Percentiles rank a stretch among this genome's conserved stretches.
These are phyloP conservation scores for Tokudaia muenninki DNA, from an alignment of 2,797 vertebrate genomes.

Conservation along the genomic window DNA sequence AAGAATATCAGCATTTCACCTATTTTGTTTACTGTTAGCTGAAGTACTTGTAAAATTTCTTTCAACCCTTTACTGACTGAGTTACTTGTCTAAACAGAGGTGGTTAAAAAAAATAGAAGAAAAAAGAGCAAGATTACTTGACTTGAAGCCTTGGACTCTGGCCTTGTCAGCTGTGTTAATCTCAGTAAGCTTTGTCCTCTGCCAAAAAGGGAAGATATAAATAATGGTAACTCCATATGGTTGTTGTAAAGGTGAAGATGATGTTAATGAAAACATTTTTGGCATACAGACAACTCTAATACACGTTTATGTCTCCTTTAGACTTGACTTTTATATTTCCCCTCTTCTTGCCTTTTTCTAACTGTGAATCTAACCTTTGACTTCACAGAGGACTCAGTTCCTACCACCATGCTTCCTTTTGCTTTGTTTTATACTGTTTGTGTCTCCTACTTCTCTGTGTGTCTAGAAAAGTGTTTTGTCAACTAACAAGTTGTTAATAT, in stretches of 20 bases:
- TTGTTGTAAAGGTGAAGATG: background rate
- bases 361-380: background rate
- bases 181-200: constrained; percentile 19
- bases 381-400: background rate
- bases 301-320: constrained; percentile 41
- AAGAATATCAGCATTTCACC: constrained; percentile 18
- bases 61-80: constrained; percentile 18
- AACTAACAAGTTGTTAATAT: constrained; percentile 50
- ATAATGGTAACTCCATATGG: background rate
- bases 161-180: constrained; percentile 7
- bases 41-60: constrained; percentile 43
- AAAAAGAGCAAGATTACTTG: background rate
- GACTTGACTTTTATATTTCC: constrained; percentile 36
- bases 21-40: constrained; percentile 43
- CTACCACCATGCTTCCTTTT: background rate
- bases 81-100: constrained; percentile 4
- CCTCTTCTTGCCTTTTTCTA: background rate
- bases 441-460: constrained; percentile 24
- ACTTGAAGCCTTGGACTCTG: constrained; percentile 37
- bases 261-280: constrained; percentile 4
- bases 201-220: background rate
- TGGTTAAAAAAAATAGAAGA: constrained; percentile 11
- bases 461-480: constrained; percentile 45
- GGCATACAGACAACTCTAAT: background rate
- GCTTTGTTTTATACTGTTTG: constrained; percentile 9